Base-by-base conservation (phyloP, 2,797 vertebrate genomes). In the Pantherophis alleghaniensis region DNA sequence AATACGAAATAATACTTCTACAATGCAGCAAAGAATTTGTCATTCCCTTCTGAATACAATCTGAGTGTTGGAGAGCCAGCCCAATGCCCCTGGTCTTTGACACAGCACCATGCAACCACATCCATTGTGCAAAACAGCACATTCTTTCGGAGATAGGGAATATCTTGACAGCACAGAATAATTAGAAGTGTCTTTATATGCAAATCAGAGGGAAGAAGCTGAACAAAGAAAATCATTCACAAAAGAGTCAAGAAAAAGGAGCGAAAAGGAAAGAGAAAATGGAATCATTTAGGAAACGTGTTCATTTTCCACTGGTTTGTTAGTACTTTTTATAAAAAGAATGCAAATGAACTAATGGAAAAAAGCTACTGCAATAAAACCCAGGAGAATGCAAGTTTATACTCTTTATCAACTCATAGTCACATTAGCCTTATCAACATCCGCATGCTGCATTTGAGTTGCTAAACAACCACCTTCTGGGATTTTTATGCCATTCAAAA, bases 351-450 rank as follows among this genome's bases (percentile, higher is more conserved):
- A 32, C 37, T 51, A 53, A 87, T 57, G 69, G 3, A 42, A 53
- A 37, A 59, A 88, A 79, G 61, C 86, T 92, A 26, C 51, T 90
- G 47, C 53, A 57, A 24, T 59, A 26, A 91, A 69, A 86, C 92
- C 74, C 18, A 13, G 59, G 86, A 57, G 86, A 92, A 93, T 20
- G 63, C 7, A 92, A 53, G 89, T 93, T 79, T 90, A 92, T 16
- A 69, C 42, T 18, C 69, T 89, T 69, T 69, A 86, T 69, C 11
- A 69, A 53, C 51, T 24, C 32, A 59, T 60, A 51, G 47, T 74
- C 87, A 91, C 88, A 86, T 83, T 93, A 59, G 63, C 24, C 90
- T 91, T 93, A 93, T 93, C 90, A 93, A 56, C 24, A 47, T 66
- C 87, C 89, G 90, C 93, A 91, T 16, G 69, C 69, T 83, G 47